phyloP scores from a whole-genome alignment of 1,140 invertebrate species.

The Ceratina japonica region DNA sequence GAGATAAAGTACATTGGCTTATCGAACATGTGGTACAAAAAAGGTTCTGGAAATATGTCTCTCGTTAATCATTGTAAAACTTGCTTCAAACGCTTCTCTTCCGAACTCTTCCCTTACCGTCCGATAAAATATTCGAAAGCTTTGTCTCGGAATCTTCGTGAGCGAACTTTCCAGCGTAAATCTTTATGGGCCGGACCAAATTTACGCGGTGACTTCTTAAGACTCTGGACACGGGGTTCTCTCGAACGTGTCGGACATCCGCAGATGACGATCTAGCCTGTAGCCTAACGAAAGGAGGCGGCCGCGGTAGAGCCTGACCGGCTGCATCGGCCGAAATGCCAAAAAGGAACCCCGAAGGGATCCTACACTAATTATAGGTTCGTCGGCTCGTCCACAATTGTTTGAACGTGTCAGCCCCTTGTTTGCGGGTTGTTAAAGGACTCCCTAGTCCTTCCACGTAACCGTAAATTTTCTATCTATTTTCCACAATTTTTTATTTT shows the following conservation, averaged over 20 bases:
- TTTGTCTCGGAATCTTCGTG: background rate
- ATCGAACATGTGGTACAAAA: slow-evolving; percentile 8
- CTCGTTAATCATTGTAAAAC: slow-evolving; percentile 8
- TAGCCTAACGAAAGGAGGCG: slow-evolving; percentile 45
- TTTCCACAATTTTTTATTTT: background rate
- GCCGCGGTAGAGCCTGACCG: no score
- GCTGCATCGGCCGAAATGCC: slow-evolving; percentile 50
- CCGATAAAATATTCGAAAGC: background rate
- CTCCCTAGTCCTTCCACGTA: slow-evolving; percentile 23
- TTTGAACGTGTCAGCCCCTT: slow-evolving; percentile 73
- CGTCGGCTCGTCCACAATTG: slow-evolving; percentile 65
- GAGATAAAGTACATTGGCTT: slow-evolving; percentile 26
- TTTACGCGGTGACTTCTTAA: slow-evolving; percentile 65
- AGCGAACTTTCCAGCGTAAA: background rate
- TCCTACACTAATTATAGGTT: slow-evolving; percentile 74
- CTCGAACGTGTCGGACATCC: slow-evolving; percentile 46
- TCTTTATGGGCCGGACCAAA: slow-evolving; percentile 46
- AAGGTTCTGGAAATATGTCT: background rate
- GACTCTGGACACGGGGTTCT: slow-evolving; percentile 2
- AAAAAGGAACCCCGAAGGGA: slow-evolving; percentile 63
- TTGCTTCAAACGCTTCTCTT: background rate
- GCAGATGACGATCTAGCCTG: slow-evolving; percentile 64
- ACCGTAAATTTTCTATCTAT: slow-evolving; percentile 31
- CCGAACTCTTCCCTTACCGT: background rate
- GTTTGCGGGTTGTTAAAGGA: slow-evolving; percentile 73